A percentile compares a stretch with the other conserved stretches of the same genome.
These are phyloP conservation scores for Hirtodrosophila histrioides DNA, from an alignment of 2,888 invertebrate species.

Conservation along the genomic window DNA sequence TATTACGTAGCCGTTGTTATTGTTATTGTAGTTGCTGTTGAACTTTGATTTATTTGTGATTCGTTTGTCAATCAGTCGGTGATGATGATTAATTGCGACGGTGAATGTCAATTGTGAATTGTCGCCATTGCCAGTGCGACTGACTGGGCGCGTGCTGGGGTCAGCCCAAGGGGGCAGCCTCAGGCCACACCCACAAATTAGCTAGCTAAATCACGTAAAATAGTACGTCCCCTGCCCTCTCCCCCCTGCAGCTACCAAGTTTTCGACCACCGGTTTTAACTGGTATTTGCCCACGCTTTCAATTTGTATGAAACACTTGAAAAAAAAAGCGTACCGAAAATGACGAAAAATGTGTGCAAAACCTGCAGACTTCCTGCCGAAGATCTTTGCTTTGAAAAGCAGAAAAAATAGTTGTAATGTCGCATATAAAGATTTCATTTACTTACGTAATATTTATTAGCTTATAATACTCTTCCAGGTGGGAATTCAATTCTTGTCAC, in stretches of 20 bases:
- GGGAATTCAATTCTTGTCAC: no score
- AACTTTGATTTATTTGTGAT: slow-evolving; percentile 75
- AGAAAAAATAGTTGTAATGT: no score
- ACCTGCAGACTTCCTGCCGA: no score
- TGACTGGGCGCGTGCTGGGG: slow-evolving; percentile 49
- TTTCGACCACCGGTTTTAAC: neutral
- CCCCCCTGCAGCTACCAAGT: neutral
- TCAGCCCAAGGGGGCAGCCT: slow-evolving; percentile 27
- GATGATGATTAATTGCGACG: slow-evolving; percentile 76
- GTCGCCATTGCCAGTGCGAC: slow-evolving; percentile 45
- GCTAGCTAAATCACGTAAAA: slow-evolving; percentile 44
- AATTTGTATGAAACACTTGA: no score
- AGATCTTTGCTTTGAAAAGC: no score
- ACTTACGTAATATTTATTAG: no score
- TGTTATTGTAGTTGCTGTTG: no score
- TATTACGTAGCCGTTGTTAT: slow-evolving; percentile 16
- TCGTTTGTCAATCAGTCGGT: slow-evolving; percentile 68
- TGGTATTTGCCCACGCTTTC: neutral
- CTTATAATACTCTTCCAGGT: no score
- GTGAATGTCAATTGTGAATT: slow-evolving; percentile 71
- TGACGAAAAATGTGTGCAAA: no score
- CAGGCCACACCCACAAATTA: slow-evolving; percentile 60
- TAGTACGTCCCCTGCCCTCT: neutral
- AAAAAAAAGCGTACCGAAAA: no score
- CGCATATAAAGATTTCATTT: no score